Conservation (phyloP, 1,140 invertebrate genomes). For the Mactra quadrangularis region DNA sequence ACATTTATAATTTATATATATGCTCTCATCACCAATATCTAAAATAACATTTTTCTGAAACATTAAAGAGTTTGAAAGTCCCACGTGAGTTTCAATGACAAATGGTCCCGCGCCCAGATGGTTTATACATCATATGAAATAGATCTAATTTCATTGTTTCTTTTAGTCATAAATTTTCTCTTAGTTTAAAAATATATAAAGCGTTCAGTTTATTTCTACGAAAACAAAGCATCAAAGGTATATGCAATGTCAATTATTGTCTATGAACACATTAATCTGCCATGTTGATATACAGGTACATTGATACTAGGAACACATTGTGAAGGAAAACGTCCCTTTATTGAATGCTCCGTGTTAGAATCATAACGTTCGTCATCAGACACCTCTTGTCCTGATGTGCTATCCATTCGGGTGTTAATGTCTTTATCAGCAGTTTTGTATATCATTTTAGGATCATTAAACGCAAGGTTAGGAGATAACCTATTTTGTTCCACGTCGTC, state of each 20-base stretch:
- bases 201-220: no score
- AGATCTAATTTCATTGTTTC: no score
- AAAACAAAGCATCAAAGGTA: no score
- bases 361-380: not conserved
- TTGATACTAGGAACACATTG: constrained; percentile 24
- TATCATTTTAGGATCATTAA: not conserved
- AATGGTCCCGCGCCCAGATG: no score
- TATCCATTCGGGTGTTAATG: not conserved
- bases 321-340: not conserved
- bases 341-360: not conserved
- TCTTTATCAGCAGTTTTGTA: not conserved
- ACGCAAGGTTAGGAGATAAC: not conserved
- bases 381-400: not conserved
- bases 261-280: constrained; percentile 25
- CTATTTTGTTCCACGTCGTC: constrained; percentile 36
- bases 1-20: not conserved
- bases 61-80: no score
- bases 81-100: no score
- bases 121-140: no score
- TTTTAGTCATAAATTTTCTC: no score
- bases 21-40: no score
- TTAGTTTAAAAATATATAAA: no score
- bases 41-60: no score
- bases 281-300: constrained; percentile 34
- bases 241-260: no score